Evolutionary conservation across 1,140 invertebrate species (phyloP), one percentile per base, ranked within the genome.

Genomic region (Atta texana): DNA sequence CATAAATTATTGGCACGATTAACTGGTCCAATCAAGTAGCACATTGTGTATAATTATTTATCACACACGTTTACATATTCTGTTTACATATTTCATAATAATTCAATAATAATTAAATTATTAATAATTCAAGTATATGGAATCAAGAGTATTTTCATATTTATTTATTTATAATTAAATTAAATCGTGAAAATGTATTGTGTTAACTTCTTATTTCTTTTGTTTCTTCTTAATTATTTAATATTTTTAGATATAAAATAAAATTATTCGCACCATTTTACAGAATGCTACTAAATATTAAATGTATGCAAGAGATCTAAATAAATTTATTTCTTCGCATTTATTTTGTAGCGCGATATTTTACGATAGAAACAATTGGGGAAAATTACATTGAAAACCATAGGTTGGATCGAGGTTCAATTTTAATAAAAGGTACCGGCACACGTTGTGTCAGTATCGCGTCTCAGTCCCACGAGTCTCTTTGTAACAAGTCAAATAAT

Each of bases 401-500:
- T 81, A 71, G 18, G 59, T 64, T 66, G 76, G 24, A 75, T 84
- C 24, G 53, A 75, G 39, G 44, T 75, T 63, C 57, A 84, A 84
- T 84, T 84, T 75, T 75, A 84, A 84, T 84, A 75, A 84, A 75
- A 84, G 81, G 53, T 57, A 12, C 18, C 57, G 68, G 21, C 69
- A 68, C 28, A 68, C 31, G 24, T 49, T 75, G 18, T 28, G 53
- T 34, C 34, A 61, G 66, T 84, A 84, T 84, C 24, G 69, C 81
- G 57, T 63, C 69, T 61, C 81, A 51, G 71, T 84, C 81, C 81
- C 81, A 84, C 81, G 81, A 84, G 81, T 84, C 69, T 84, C 81
- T 84, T 61, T 72, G 57, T 84, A 61, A 75, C 81, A 84, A 75
- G 72, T 84, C 81, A 84, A 84, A 84, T 84, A 84, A 84, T 84